Evolutionary conservation across 1,140 invertebrate genomes (phyloP), one percentile per base, ranked within the genome.

Genomic region (Cotesia typhae): DNA sequence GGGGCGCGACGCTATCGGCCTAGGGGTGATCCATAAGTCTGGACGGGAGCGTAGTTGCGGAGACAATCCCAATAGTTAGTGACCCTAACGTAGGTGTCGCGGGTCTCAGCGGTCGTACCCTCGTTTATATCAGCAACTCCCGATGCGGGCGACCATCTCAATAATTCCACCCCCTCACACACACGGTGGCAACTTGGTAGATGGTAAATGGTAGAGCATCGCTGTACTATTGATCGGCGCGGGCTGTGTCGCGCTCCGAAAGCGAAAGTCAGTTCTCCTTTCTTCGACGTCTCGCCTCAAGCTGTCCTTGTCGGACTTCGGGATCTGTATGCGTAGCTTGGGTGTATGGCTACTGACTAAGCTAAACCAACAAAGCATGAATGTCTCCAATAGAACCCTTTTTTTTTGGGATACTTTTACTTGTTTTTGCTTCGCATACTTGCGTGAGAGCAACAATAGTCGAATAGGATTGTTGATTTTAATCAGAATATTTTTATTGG

Each of bases 141-240:
- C 36, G 59, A 61, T 63, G 36, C 12, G 38, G 35, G 20, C 41
- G 14, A 28, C 73, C 71, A 76, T 79, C 76, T 74, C 72, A 72
- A 75, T 76, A 79, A 76, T 78, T 79, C 67, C 77, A 78, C 79
- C 75, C 76, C 73, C 76, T 61, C 77, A 69, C 75, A 77, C 74
- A 73, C 41, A 41, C 28, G 51, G 37, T 53, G 70, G 72, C 65
- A 69, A 72, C 65, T 66, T 70, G 65, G 5, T 47, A 47, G 6
- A 28, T 28, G 28, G 66, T 41, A 70, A 75, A 69, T 69, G 66
- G 71, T 71, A 71, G 71, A 63, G 67, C 70, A 47, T 47, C 41
- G 41, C 10, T 47, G 74, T 70, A 78, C 80, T 84, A 84, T 84
- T 84, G 83, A 84, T 84, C 83, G 83, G 76, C 77, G 82, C 81